Base-by-base conservation (phyloP, 2,888 invertebrate genomes). In the Metalampra italica region DNA sequence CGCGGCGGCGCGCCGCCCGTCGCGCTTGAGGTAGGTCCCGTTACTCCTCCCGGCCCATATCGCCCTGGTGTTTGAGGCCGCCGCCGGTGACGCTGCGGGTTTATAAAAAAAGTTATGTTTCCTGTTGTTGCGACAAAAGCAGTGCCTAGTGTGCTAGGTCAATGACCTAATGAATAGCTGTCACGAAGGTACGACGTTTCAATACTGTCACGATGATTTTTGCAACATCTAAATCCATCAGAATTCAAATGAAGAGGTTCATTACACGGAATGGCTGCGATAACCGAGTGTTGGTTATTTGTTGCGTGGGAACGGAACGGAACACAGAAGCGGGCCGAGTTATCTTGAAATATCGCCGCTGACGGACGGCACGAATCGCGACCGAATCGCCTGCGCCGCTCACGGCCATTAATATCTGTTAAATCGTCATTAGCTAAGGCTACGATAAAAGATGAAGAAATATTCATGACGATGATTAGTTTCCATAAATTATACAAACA, bases 301-400 rank as follows among this genome's bases (percentile, higher is more conserved):
- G 59, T 57, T 59, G 72, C 78, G 82, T 82, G 82, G 80, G 81
- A 82, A 82, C 72, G 64, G 60, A 82, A 82, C 72, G 64, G 59
- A 68, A 68, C 70, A 68, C 60, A 55, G 71, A 59, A 68, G 66
- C 65, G 63, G 66, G 65, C 68, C n/a, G 48, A 45, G 49, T 46
- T 84, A 84, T 85, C 83, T 80, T 77, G 83, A 81, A 77, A 81
- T 79, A 82, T 82, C 78, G 73, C 66, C 66, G 80, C 72, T 71
- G 82, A 82, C 79, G n/a, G n/a, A 22, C 22, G 73, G 67, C 69
- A 62, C 71, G 60, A 68, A 65, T 66, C 67, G 68, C 68, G 66
- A 60, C 68, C 64, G 65, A 64, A 68, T 62, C 57, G 64, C 36
- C 36, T 3, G 22, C 22, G 36, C 55, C 58, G 59, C 64, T 71